Conservation (phyloP, 2,888 invertebrate species). For the Tanytarsus gracilentus region DNA sequence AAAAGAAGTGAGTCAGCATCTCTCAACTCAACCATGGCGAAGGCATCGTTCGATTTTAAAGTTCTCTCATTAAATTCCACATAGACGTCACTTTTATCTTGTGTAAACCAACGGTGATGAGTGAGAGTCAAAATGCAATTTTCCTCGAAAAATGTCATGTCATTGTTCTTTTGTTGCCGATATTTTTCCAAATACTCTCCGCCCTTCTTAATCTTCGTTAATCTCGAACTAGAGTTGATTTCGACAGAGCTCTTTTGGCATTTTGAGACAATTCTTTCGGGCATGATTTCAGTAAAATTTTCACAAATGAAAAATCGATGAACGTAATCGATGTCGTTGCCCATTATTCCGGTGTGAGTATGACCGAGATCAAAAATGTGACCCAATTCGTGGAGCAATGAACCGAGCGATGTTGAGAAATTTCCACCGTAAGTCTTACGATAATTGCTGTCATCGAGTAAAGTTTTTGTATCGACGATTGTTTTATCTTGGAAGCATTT, state of each 20-base stretch:
- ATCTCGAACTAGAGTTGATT: slow-evolving; percentile 31
- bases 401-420: slow-evolving; percentile 82
- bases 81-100: neutral
- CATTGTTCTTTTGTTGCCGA: slow-evolving; percentile 38
- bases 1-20: slow-evolving; percentile 34
- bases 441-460: slow-evolving; percentile 89
- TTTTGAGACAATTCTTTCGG: slow-evolving; percentile 36
- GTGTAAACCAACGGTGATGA: slow-evolving; percentile 40
- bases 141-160: slow-evolving; percentile 39
- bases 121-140: slow-evolving; percentile 40
- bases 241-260: neutral
- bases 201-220: slow-evolving; percentile 37
- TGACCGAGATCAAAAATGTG: slow-evolving; percentile 93
- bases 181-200: slow-evolving; percentile 38
- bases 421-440: slow-evolving; percentile 79
- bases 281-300: slow-evolving; percentile 43
- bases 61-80: neutral
- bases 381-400: slow-evolving; percentile 86
- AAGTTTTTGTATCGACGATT: slow-evolving; percentile 58
- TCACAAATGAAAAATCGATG: slow-evolving; percentile 65
- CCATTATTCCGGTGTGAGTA: slow-evolving; percentile 86
- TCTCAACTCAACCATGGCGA: slow-evolving; percentile 34
- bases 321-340: slow-evolving; percentile 76
- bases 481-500: slow-evolving; percentile 43
- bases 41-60: slow-evolving; percentile 26